Evolutionary conservation across 2,113 vertebrate genomes (phyloP), one percentile per base, ranked within the genome.

Genomic region (Litocranius walleri): DNA sequence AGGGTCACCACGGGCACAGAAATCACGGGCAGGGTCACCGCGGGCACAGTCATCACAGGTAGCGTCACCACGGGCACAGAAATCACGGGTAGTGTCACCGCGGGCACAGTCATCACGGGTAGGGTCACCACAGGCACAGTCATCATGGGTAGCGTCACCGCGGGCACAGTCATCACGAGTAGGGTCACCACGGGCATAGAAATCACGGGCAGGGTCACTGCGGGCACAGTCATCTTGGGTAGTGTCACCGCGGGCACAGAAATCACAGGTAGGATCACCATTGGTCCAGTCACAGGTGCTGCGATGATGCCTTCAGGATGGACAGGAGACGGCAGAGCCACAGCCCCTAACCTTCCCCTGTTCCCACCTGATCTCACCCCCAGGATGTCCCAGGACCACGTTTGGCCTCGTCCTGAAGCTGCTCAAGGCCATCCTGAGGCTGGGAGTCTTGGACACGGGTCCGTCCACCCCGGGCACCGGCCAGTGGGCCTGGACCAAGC

Each of bases 61-160:
- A 33, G 0, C 3, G 30, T 62, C 14, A 16, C 14, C 61, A 4
- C 0, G 0, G 57, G 4, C 0, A 59, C 57, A 12, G 25, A 0
- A 4, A 2, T 2, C 27, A 13, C 59, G 3, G 59, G 27, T 0
- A 30, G 1, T 0, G 12, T 30, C 29, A 15, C 61, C 6, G 3
- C 0, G 3, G 61, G 13, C 27, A 13, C 59, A 29, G 59, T 61
- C 27, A 0, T 29, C 59, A 61, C 56, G 11, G 15, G 52, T 0
- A 16, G 0, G 0, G 14, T 52, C 54, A 8, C 6, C 7, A 5
- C 50, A 14, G 50, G 50, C 13, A 62, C 61, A 33, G 61, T 7
- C 29, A 4, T 16, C 61, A 16, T n/a, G n/a, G n/a, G n/a, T n/a
- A n/a, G n/a, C n/a, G n/a, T n/a, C n/a, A n/a, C n/a, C n/a, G n/a